phyloP scores from a whole-genome alignment of 2,113 vertebrate species.

The Trinectes maculatus region DNA sequence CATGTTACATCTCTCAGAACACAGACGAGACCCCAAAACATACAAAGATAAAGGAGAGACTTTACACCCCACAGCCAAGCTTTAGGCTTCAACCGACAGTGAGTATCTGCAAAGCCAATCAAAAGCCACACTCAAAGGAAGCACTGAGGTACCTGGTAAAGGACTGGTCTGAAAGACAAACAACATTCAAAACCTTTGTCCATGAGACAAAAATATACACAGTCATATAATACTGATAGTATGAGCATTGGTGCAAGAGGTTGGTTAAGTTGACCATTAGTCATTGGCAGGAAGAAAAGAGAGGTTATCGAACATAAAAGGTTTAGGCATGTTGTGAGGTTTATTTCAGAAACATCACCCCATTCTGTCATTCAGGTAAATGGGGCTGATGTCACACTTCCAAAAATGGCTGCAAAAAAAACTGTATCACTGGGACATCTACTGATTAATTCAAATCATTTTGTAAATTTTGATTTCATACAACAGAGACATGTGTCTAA shows the following conservation, averaged over 20 bases:
- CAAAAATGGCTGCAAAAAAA: neutral
- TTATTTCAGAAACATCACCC: conserved; percentile 65
- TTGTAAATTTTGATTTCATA: too few species aligned
- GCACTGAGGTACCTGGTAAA: conserved; percentile 70
- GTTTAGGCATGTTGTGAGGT: conserved; percentile 56
- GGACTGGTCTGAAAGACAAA: conserved; percentile 70
- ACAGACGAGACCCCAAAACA: conserved; percentile 28
- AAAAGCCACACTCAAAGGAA: conserved; percentile 59
- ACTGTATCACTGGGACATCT: neutral
- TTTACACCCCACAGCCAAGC: conserved; percentile 52
- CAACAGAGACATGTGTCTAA: neutral
- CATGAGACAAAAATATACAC: conserved; percentile 33
- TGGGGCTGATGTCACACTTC: neutral
- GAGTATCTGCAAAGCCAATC: conserved; percentile 48
- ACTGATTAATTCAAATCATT: too few species aligned
- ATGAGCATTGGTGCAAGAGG: conserved; percentile 48
- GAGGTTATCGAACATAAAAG: conserved; percentile 59
- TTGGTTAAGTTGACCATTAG: conserved; percentile 54
- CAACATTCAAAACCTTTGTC: conserved; percentile 39
- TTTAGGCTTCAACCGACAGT: conserved; percentile 26
- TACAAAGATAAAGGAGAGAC: conserved; percentile 33
- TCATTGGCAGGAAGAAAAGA: conserved; percentile 48
- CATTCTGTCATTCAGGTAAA: conserved; percentile 7
- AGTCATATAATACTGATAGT: conserved; percentile 34
- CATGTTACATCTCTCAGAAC: conserved; percentile 13